Evolutionary conservation across 1,140 invertebrate species (phyloP).

Genomic region (Pogonus chalceus): DNA sequence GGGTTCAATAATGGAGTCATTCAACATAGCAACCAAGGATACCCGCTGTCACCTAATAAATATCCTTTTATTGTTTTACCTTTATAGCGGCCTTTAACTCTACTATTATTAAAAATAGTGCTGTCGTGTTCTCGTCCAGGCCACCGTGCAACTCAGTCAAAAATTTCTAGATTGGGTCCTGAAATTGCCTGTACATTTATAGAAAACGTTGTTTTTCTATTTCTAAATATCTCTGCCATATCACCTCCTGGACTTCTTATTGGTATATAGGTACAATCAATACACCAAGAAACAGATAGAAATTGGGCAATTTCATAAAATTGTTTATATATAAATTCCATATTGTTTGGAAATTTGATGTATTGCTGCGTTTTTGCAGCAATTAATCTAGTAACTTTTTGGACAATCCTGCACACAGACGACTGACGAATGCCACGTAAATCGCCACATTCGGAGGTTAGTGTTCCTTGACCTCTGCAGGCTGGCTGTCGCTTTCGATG

Average conservation of each 20-base stretch:
- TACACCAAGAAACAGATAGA: conserved; percentile 13
- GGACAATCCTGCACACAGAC: conserved; percentile 17
- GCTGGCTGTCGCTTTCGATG: no score
- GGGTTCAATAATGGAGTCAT: neutral
- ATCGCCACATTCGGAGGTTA: no score
- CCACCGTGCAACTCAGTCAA: conserved; percentile 32
- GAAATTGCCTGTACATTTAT: conserved; percentile 32
- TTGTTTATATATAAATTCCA: conserved; percentile 5
- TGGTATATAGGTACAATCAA: conserved; percentile 19
- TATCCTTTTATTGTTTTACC: conserved; percentile 7
- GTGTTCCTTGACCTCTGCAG: no score
- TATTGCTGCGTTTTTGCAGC: conserved; percentile 13
- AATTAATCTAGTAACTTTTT: conserved; percentile 16
- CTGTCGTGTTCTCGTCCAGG: conserved; percentile 29
- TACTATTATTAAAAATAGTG: conserved; percentile 27
- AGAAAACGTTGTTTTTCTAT: conserved; percentile 33
- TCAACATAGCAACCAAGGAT: conserved; percentile 9
- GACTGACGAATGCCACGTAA: conserved; percentile 14
- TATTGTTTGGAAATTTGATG: conserved; percentile 17
- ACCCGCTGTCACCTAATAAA: conserved; percentile 13
- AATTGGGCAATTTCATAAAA: conserved; percentile 12
- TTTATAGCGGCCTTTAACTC: conserved; percentile 11
- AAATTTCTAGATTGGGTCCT: conserved; percentile 22
- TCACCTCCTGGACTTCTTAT: conserved; percentile 19
- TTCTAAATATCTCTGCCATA: conserved; percentile 29